Evolutionary conservation across 2,113 vertebrate genomes (phyloP), one percentile per base, ranked within the genome.

Genomic region (Tachysurus vachellii): DNA sequence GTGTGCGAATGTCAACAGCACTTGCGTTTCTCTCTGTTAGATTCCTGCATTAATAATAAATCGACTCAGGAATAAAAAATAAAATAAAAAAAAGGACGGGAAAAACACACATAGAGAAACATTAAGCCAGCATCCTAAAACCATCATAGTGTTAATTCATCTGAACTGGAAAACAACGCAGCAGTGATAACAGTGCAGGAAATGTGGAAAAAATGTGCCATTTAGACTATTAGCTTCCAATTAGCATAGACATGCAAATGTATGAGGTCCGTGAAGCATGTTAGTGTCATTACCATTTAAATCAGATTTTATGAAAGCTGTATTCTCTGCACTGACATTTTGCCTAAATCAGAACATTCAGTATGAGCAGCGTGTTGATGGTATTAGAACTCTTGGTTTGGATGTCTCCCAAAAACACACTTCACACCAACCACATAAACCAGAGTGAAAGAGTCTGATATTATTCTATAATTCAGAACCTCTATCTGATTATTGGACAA

Each of bases 161-260:
- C 14, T 16, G 3, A 4, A 19, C 3, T 10, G 31, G n/a, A 79
- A 56, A 36, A 70, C 13, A 28, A 2, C 6, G 5, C 26, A 47
- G 23, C 70, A 47, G 66, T 2, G 75, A 26, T 54, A 14, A 6
- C 75, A 23, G 17, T 16, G n/a, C 77, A 17, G 7, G 19, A 80
- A 19, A 36, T 19, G 54, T 36, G 28, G 2, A 19, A 9, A 31
- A 16, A 28, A 31, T 13, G 21, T 64, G 19, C 12, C 50, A 14
- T 50, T 76, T 36, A 81, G 57, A 64, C 64, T 36, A 10, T 1
- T 4, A 62, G 31, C 44, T 80, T 80, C 14, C 61, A 36, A 56
- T 86, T 86, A 79, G n/a, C 57, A 86, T 26, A 68, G 23, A 17
- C 4, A 6, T 28, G 19, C 59, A 80, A 86, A 80, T 77, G 75